A percentile compares a stretch with the other conserved stretches of the same genome.
These are phyloP conservation scores for Trichoplusia ni DNA, from an alignment of 1,140 invertebrate genomes.

Conservation along the genomic window DNA sequence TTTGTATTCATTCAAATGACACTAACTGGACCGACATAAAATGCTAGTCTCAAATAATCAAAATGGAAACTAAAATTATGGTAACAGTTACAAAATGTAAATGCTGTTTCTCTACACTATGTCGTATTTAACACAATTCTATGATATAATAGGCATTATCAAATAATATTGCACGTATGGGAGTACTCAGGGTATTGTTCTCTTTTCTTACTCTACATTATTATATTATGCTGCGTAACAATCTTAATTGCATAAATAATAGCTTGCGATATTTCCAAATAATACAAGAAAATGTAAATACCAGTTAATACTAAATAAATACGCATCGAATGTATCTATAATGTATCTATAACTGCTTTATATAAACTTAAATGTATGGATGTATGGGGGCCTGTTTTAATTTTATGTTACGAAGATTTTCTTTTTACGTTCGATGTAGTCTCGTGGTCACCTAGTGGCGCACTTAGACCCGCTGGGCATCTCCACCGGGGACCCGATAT, in stretches of 20 bases:
- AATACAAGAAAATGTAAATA: too few species aligned
- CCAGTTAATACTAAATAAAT: not conserved
- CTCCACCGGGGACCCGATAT: slow-evolving; percentile 75
- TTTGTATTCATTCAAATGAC: slow-evolving; percentile 6
- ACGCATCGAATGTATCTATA: slow-evolving; percentile 6
- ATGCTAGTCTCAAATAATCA: slow-evolving; percentile 72
- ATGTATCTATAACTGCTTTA: not conserved
- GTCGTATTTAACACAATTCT: slow-evolving; percentile 3
- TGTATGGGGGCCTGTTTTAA: slow-evolving; percentile 8
- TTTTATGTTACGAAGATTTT: slow-evolving; percentile 38
- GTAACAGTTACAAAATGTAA: not conserved
- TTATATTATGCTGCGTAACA: not conserved
- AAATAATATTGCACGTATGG: slow-evolving; percentile 6
- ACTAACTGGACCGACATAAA: slow-evolving; percentile 37
- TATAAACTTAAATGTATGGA: not conserved
- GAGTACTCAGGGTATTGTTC: not conserved
- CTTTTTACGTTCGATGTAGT: slow-evolving; percentile 82
- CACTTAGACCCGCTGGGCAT: slow-evolving; percentile 96
- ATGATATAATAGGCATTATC: not conserved
- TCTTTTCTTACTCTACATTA: not conserved
- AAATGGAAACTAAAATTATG: not conserved
- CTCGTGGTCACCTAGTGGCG: slow-evolving; percentile 96
- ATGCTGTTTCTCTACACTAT: not conserved
- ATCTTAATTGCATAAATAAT: too few species aligned
- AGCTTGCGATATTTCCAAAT: too few species aligned